These are phyloP conservation scores for Diuraphis noxia DNA, from an alignment of 1,140 invertebrate species.

Conservation along the genomic window DNA sequence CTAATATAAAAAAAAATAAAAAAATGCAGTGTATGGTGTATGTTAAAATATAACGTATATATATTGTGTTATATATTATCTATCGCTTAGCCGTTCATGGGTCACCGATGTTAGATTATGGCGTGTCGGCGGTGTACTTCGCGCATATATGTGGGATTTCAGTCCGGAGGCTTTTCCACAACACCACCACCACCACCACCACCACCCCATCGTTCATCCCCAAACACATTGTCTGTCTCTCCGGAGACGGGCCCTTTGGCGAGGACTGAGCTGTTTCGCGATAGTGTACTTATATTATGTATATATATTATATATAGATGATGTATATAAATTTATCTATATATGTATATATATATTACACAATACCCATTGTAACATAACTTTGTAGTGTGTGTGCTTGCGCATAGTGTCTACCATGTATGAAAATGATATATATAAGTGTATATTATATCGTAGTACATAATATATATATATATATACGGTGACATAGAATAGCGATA, in stretches of 20 bases:
- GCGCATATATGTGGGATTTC: not conserved
- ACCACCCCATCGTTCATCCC: not conserved
- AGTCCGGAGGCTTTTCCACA: not conserved
- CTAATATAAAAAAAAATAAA: not conserved
- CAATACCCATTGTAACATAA: not conserved
- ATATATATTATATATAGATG: not conserved
- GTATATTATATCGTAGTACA: too few relatives aligned
- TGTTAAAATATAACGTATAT: not conserved
- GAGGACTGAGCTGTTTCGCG: not conserved
- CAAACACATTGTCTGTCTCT: not conserved
- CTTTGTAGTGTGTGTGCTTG: not conserved
- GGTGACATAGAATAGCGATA: not conserved
- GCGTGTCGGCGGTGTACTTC: not conserved
- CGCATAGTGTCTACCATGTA: not conserved
- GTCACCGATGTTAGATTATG: constrained; percentile 21
- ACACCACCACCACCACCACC: not conserved
- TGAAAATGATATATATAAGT: not conserved
- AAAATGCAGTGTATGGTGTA: not conserved
- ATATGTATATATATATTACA: not conserved
- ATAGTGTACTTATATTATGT: not conserved
- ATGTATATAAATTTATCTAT: too few relatives aligned
- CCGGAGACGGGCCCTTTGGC: not conserved
- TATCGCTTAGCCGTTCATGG: not conserved
- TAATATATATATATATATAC: too few relatives aligned
- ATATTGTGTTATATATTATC: not conserved